Percentiles rank a stretch among this genome's conserved stretches.
Conservation (phyloP, 35 echinoderm and acorn worm genomes). For the Apostichopus parvimensis region DNA sequence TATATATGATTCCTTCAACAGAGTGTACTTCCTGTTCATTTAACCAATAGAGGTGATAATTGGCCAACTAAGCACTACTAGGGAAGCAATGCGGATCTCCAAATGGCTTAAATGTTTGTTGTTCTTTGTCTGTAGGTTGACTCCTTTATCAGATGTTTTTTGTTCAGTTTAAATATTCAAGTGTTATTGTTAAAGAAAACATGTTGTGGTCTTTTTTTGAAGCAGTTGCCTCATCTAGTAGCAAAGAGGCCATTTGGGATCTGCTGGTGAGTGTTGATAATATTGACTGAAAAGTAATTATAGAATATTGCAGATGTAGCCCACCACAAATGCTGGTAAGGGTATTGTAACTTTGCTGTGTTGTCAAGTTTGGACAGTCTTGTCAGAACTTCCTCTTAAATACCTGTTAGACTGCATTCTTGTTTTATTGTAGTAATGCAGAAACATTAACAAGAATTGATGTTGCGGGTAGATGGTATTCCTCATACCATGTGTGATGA, state of each 20-base stretch:
- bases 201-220: not conserved
- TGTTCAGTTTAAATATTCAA: not conserved
- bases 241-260: too few relatives aligned
- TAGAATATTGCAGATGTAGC: too few relatives aligned
- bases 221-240: too few relatives aligned
- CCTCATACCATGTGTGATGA: too few relatives aligned
- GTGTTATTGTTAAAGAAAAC: not conserved
- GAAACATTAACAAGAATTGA: too few relatives aligned
- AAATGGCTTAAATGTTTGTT: constrained; percentile 36
- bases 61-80: not conserved
- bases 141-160: constrained; percentile 45
- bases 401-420: too few relatives aligned
- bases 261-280: not conserved
- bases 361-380: too few relatives aligned
- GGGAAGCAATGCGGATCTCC: constrained; percentile 21
- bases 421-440: too few relatives aligned
- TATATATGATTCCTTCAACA: not conserved
- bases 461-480: too few relatives aligned
- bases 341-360: too few relatives aligned
- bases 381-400: too few relatives aligned
- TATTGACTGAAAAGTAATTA: not conserved
- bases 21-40: not conserved
- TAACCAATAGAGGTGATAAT: constrained; percentile 13
- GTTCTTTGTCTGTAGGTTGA: constrained; percentile 34
- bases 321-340: too few relatives aligned